Percentiles rank a stretch among this genome's conserved stretches.
These are phyloP conservation scores for Bothrops jararaca DNA, from an alignment of 2,113 vertebrate genomes.

Conservation along the genomic window DNA sequence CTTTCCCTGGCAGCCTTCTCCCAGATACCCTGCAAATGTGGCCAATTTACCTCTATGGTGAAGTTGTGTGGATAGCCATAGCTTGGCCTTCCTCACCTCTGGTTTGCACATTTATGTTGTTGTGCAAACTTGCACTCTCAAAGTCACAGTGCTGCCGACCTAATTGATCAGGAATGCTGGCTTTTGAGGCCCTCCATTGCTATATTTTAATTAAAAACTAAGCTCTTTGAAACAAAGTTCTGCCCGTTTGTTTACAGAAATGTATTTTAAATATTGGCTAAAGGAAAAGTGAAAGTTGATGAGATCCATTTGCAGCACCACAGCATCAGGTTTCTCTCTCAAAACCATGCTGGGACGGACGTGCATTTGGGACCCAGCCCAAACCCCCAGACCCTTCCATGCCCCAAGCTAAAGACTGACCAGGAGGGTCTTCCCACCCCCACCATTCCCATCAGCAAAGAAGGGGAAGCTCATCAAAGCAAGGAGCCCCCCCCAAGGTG, in stretches of 20 bases:
- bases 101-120: neutral
- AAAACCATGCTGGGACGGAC: neutral
- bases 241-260: neutral
- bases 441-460: neutral
- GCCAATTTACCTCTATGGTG: neutral
- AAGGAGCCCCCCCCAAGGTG: neutral
- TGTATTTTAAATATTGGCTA: neutral
- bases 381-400: too few species aligned
- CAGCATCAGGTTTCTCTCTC: neutral
- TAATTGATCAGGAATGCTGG: neutral
- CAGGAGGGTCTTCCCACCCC: neutral
- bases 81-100: neutral
- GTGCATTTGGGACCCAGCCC: neutral
- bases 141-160: neutral
- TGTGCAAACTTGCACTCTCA: neutral
- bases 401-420: neutral
- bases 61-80: neutral
- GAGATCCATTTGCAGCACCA: neutral
- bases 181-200: neutral
- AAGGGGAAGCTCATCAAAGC: neutral
- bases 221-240: neutral
- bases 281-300: neutral
- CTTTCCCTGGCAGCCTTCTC: neutral
- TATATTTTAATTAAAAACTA: neutral
- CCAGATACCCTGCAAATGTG: neutral